Evolutionary conservation across 1,140 invertebrate genomes (phyloP), one percentile per base, ranked within the genome.

Genomic region (Formica selysi): DNA sequence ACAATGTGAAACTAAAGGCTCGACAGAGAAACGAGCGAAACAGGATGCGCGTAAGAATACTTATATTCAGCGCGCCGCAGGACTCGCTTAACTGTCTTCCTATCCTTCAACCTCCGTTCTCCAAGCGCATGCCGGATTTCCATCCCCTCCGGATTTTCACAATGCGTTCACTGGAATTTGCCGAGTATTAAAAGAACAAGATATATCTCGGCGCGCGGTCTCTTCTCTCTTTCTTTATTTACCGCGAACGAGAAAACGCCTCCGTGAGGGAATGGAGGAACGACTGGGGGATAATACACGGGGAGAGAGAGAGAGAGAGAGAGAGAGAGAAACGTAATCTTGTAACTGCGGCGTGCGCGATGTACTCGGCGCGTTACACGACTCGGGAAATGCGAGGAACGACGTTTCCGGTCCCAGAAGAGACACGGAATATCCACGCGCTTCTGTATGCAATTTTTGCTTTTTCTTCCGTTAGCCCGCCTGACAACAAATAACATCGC

Each of bases 171-270:
- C n/a, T 74, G 79, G 68, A 83, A 83, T 83, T 83, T 62, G 38
- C 68, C 54, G 79, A 32, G 79, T 74, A 83, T 73, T 74, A 83
- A 83, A 83, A 83, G 68, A 83, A 74, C 79, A 83, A 83, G 79
- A 83, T 61, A 51, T 16, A 83, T 74, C 68, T 57, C 38, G 57
- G 13, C 54, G 70, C 41, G 26, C 13, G 32, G n/a, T 41, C 29
- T 41, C n/a, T 29, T 4, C 29, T 59, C n/a, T 59, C 19, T 38
- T 59, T 19, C 26, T 83, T 83, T 83, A 83, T 83, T 83, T 83
- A 74, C 26, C 67, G 19, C 13, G 51, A 32, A 54, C 16, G 54
- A 54, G 79, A 74, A 83, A 81, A 71, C 68, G 67, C 29, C 13
- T 73, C 19, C 22, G n/a, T 36, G 51, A 22, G 64, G n/a, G 36